A percentile compares a stretch with the other conserved stretches of the same genome.
phyloP scores from a whole-genome alignment of 1,140 invertebrate species.

The Drosophila hydei region DNA sequence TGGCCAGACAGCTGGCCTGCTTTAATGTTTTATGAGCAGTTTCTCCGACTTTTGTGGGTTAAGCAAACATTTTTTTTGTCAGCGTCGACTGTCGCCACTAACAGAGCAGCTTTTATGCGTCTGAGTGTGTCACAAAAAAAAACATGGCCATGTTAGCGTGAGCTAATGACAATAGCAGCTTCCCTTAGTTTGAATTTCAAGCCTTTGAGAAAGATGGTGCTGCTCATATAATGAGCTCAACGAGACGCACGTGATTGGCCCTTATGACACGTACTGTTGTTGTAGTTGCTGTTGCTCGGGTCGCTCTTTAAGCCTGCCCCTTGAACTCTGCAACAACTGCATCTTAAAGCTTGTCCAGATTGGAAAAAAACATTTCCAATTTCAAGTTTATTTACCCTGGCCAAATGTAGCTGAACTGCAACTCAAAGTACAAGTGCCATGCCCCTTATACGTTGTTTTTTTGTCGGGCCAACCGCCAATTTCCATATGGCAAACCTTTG shows the following conservation, averaged over 20 bases:
- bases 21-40: slow-evolving; percentile 65
- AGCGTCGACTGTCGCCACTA: slow-evolving; percentile 16
- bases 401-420: slow-evolving; percentile 27
- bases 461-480: slow-evolving; percentile 49
- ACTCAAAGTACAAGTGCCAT: slow-evolving; percentile 19
- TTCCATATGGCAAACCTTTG: slow-evolving; percentile 59
- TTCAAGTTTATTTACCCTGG: slow-evolving; percentile 53
- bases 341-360: no score
- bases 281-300: slow-evolving; percentile 10
- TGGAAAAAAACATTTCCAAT: slow-evolving; percentile 24
- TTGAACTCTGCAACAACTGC: slow-evolving; percentile 9
- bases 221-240: slow-evolving; percentile 72
- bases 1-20: slow-evolving; percentile 14
- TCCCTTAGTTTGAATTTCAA: slow-evolving; percentile 39
- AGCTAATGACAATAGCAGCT: slow-evolving; percentile 48
- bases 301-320: slow-evolving; percentile 24
- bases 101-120: slow-evolving; percentile 34
- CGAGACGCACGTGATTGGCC: slow-evolving; percentile 71
- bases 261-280: slow-evolving; percentile 57
- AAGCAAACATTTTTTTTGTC: slow-evolving; percentile 38
- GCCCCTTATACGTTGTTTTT: slow-evolving; percentile 17
- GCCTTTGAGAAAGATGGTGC: slow-evolving; percentile 35
- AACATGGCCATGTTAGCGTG: slow-evolving; percentile 15
- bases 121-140: slow-evolving; percentile 8
- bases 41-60: slow-evolving; percentile 39